Evolutionary conservation across 2,888 invertebrate species (phyloP).

Genomic region (Melinopterus prodromus): DNA sequence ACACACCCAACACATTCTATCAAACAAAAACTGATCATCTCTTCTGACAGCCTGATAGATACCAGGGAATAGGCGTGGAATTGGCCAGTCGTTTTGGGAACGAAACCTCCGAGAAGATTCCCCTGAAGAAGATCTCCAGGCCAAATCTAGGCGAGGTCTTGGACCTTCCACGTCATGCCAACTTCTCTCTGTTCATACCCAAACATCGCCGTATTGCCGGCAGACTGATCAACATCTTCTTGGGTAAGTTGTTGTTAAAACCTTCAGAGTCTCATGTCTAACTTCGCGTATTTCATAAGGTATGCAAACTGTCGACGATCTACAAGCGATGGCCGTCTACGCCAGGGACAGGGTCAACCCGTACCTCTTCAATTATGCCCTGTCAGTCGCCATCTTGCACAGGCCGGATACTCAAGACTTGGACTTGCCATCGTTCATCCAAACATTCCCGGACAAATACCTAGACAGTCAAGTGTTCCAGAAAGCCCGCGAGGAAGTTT

Average conservation of each 20-base stretch:
- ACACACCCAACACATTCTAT: not conserved
- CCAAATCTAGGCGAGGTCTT: constrained; percentile 68
- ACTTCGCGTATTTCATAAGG: constrained; percentile 59
- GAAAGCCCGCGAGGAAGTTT: constrained; percentile 74
- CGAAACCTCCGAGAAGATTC: constrained; percentile 63
- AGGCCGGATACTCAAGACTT: constrained; percentile 75
- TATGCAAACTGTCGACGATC: constrained; percentile 74
- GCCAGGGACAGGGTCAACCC: constrained; percentile 80
- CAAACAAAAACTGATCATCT: constrained; percentile 16
- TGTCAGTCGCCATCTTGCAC: constrained; percentile 79
- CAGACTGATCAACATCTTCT: constrained; percentile 72
- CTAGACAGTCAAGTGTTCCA: constrained; percentile 77
- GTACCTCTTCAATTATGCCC: constrained; percentile 81
- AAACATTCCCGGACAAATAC: constrained; percentile 85
- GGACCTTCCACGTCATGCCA: constrained; percentile 66
- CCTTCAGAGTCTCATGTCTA: not conserved
- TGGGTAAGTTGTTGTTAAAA: constrained; percentile 61
- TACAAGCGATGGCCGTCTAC: constrained; percentile 74
- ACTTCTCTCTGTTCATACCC: constrained; percentile 80
- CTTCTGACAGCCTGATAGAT: constrained; percentile 62
- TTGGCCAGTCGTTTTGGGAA: constrained; percentile 70
- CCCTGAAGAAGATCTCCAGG: constrained; percentile 63
- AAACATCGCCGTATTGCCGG: constrained; percentile 76
- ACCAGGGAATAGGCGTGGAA: constrained; percentile 65
- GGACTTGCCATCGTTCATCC: constrained; percentile 76